phyloP scores from a whole-genome alignment of 1,140 invertebrate species.

The Choristoneura fumiferana region DNA sequence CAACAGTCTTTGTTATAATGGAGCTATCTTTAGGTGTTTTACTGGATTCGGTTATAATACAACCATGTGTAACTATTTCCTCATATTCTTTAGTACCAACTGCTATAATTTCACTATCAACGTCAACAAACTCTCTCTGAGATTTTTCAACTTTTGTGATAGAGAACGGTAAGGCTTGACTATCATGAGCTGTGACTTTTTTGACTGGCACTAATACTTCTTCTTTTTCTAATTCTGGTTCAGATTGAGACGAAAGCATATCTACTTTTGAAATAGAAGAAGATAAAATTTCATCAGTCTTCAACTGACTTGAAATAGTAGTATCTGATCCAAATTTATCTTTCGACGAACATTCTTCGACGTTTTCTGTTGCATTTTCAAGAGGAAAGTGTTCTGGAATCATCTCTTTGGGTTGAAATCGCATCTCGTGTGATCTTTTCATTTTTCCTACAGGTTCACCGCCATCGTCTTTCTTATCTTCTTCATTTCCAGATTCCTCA shows the following conservation, averaged over 20 bases:
- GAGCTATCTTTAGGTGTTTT: constrained; percentile 34
- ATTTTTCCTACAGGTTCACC: constrained; percentile 82
- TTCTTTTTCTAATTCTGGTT: constrained; percentile 53
- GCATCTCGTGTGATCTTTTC: constrained; percentile 94
- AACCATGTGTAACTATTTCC: constrained; percentile 61
- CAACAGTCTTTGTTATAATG: constrained; percentile 37
- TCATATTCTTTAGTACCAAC: constrained; percentile 68
- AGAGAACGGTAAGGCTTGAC: constrained; percentile 57
- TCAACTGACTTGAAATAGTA: constrained; percentile 67
- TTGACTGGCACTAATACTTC: constrained; percentile 47
- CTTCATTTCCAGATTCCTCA: constrained; percentile 78
- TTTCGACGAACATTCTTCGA: constrained; percentile 64
- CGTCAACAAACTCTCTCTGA: constrained; percentile 66
- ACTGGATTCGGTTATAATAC: constrained; percentile 28
- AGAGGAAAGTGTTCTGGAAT: constrained; percentile 72
- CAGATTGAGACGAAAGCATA: constrained; percentile 56
- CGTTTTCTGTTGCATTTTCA: constrained; percentile 60
- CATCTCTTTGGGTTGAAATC: constrained; percentile 86
- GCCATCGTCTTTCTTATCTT: constrained; percentile 56
- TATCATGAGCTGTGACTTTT: constrained; percentile 35
- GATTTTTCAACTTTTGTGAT: constrained; percentile 62
- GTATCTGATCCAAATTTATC: constrained; percentile 66
- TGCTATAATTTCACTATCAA: constrained; percentile 74
- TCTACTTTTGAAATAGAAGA: constrained; percentile 71
- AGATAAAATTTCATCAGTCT: constrained; percentile 65